Conservation (phyloP, 30 jellyfish, hydroid and myxozoan species). For the Rhopilema esculentum region DNA sequence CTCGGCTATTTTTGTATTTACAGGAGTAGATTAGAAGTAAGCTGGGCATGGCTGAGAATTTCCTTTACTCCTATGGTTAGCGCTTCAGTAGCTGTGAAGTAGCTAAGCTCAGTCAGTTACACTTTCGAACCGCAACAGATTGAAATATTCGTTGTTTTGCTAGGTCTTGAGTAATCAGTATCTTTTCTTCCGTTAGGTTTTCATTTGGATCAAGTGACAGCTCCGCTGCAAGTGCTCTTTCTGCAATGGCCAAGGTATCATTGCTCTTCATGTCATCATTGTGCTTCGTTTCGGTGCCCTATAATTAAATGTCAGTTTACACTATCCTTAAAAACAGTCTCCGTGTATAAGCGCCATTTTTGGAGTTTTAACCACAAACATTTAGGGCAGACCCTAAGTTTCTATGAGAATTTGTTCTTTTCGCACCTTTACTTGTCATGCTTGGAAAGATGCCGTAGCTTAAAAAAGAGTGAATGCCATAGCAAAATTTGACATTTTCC, state of each 20-base stretch:
- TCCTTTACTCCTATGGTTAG: neutral
- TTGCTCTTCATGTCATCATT: neutral
- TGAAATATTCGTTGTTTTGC: neutral
- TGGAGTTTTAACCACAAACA: too few relatives aligned
- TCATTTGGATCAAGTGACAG: conserved; percentile 86
- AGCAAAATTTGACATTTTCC: neutral
- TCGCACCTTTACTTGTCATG: neutral
- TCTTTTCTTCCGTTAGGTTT: conserved; percentile 53
- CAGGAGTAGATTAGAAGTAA: neutral
- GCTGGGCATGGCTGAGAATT: neutral
- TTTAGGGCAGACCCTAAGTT: neutral
- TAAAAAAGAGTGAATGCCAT: too few relatives aligned
- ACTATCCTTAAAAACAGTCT: too few relatives aligned
- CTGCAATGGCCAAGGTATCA: conserved; percentile 65
- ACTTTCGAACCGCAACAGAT: neutral
- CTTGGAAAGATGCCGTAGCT: too few relatives aligned
- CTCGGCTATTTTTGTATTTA: neutral
- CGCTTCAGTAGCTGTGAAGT: neutral
- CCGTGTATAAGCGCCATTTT: too few relatives aligned
- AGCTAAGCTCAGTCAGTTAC: neutral
- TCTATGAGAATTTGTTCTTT: neutral
- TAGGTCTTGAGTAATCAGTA: neutral
- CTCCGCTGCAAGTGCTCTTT: conserved; percentile 72
- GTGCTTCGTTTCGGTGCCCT: neutral
- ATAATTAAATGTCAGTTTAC: neutral